These are phyloP conservation scores for human DNA, from an alignment of 2,113 vertebrate genomes.

Conservation along the genomic window GRCh38 chr1:117891001-117891500, in stretches of 20 bases:
- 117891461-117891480: neutral
- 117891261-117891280: neutral
- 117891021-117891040: neutral
- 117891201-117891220: neutral
- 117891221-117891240: neutral
- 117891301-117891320: neutral
- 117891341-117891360: neutral
- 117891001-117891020: neutral
- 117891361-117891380: neutral
- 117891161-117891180: neutral
- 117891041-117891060: neutral
- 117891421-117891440: neutral
- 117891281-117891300: neutral
- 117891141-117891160: neutral
- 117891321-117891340: neutral
- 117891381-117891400: neutral
- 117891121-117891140: neutral
- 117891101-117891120: neutral
- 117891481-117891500: neutral
- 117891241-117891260: neutral
- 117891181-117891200: neutral
- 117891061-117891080: neutral
- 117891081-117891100: neutral
- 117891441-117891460: neutral
- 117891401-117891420: neutral